Conservation (phyloP, 2,113 vertebrate species). For the Sprattus sprattus region DNA sequence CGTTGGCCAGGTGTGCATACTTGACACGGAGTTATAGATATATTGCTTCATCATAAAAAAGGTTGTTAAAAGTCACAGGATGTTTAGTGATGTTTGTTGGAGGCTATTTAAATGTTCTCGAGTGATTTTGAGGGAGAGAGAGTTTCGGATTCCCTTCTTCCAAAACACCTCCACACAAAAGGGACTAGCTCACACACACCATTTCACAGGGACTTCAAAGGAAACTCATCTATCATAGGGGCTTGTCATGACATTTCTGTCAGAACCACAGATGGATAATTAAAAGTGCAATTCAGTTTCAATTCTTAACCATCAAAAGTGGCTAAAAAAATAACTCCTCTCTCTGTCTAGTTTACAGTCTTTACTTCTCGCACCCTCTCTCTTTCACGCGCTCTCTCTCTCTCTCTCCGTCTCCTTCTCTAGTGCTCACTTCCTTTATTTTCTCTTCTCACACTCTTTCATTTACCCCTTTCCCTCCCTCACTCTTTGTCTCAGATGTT, state of each 20-base stretch:
- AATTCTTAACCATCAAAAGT: neutral
- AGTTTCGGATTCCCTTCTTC: neutral
- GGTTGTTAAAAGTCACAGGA: neutral
- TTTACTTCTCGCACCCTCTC: slow-evolving; percentile 44
- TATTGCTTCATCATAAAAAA: slow-evolving; percentile 10
- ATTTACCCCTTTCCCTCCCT: slow-evolving; percentile 35
- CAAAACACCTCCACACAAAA: neutral
- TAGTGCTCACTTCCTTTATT: neutral
- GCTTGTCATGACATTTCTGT: neutral
- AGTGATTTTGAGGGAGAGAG: neutral
- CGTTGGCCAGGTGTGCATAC: slow-evolving; percentile 60
- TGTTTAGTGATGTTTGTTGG: neutral
- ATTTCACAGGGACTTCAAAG: neutral
- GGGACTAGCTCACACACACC: neutral
- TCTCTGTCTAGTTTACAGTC: slow-evolving; percentile 22
- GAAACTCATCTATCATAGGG: neutral
- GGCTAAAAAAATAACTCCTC: neutral
- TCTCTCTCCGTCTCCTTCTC: slow-evolving; percentile 57
- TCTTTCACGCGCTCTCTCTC: slow-evolving; percentile 43
- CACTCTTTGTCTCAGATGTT: slow-evolving; percentile 48
- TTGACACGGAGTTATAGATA: slow-evolving; percentile 59
- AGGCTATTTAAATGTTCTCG: neutral
- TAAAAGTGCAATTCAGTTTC: neutral
- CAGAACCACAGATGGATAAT: neutral
- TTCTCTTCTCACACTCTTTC: slow-evolving; percentile 49